Evolutionary conservation across 2,797 vertebrate genomes (phyloP).

Genomic region (Schizopygopsis malacanthus): DNA sequence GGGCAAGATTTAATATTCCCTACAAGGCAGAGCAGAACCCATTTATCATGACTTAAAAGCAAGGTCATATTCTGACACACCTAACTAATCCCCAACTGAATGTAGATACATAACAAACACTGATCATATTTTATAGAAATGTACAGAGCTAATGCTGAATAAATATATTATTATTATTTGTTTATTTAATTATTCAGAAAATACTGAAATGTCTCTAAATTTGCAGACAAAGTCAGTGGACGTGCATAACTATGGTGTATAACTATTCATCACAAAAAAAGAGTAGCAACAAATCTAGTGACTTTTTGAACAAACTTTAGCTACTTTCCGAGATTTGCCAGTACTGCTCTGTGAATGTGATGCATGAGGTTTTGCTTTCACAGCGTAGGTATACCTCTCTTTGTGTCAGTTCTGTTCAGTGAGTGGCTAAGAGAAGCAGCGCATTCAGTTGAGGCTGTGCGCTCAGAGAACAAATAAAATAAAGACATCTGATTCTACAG

Average conservation of each 20-base stretch:
- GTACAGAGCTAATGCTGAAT: not conserved
- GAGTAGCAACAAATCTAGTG: not conserved
- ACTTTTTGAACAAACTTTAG: not conserved
- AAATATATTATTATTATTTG: not conserved
- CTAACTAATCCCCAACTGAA: not conserved
- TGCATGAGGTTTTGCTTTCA: not conserved
- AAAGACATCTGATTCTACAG: too few species aligned
- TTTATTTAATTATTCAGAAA: not conserved
- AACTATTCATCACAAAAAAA: not conserved
- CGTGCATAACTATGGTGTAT: not conserved
- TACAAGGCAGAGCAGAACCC: not conserved
- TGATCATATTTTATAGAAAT: not conserved
- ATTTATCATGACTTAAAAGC: not conserved
- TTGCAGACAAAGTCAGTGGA: not conserved
- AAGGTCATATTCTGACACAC: slow-evolving; percentile 11
- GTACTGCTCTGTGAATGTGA: not conserved
- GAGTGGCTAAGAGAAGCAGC: not conserved
- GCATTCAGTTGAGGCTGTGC: too few species aligned
- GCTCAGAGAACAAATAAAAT: too few species aligned
- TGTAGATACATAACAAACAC: not conserved
- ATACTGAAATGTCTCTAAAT: not conserved
- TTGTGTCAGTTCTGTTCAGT: not conserved
- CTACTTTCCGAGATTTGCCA: not conserved
- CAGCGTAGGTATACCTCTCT: not conserved
- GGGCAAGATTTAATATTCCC: slow-evolving; percentile 20